Conservation (phyloP, 2,113 vertebrate genomes). For the Phylloscopus trochiloides region DNA sequence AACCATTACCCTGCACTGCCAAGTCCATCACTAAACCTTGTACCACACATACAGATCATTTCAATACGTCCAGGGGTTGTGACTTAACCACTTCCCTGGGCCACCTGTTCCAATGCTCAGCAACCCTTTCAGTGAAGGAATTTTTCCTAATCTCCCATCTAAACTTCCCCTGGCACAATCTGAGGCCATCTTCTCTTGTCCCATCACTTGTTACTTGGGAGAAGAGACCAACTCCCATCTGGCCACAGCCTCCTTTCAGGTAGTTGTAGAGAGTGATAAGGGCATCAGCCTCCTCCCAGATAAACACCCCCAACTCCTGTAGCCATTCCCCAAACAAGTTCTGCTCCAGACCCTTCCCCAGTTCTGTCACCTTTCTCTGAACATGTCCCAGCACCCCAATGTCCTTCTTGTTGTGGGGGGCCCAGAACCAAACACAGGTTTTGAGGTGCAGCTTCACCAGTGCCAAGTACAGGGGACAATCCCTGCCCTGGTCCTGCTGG, state of each 20-base stretch:
- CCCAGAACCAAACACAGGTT: not conserved
- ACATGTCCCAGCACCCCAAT: fast-evolving
- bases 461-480: fast-evolving
- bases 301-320: fast-evolving
- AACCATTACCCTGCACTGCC: not conserved
- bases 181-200: not conserved
- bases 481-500: not conserved
- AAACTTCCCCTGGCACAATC: not conserved
- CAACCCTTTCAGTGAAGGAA: not conserved
- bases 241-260: not conserved
- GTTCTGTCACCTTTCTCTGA: fast-evolving
- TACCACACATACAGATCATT: not conserved
- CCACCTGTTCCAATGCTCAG: not conserved
- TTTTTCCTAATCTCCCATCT: not conserved
- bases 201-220: not conserved
- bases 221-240: not conserved
- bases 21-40: not conserved
- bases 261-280: not conserved
- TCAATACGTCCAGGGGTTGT: not conserved
- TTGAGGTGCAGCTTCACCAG: not conserved
- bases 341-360: not conserved
- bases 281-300: not conserved
- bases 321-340: not conserved
- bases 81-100: not conserved
- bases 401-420: fast-evolving